Base-by-base conservation (phyloP, 2,888 invertebrate genomes). In the Rosalia funebris region DNA sequence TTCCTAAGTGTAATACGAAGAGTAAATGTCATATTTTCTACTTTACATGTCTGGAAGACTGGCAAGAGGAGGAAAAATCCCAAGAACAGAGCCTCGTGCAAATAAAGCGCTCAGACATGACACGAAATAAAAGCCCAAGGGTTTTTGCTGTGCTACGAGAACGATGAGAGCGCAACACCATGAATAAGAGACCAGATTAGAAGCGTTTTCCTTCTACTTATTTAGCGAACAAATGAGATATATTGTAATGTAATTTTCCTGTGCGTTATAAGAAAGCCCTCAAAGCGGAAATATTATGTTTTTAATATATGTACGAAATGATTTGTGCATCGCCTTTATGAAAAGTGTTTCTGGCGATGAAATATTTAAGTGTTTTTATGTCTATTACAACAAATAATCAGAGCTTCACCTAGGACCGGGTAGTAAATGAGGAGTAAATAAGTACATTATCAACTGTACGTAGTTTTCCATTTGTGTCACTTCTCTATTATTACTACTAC, bases 1-100 rank as follows among this genome's bases (percentile, higher is more conserved):
- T 60, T 56, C 54, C 55, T 57, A 17, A 50, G 56, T 65, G 52
- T 68, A 71, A 71, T 67, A 57, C 71, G 57, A 65, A 69, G 56
- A 63, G 69, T 67, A 71, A 70, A 71, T 68, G 69, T 71, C 68
- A 71, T 72, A 71, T 71, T 71, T 72, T 67, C 69, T 69, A 59
- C 69, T 71, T 72, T 71, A 65, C 66, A 68, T 66, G 71, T 66
- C 66, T 68, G 57, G 59, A 61, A 59, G 63, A 50, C 54, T 63
- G 58, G 58, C 60, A 47, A 59, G 66, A 62, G 50, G 59, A 62
- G 60, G 67, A 64, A 68, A 70, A 68, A 68, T 56, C 59, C 53
- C 39, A 56, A 48, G 52, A 64, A 55, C 41, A 42, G 59, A 44
- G 57, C 57, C 47, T 47, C 50, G 55, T 54, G 65, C 60, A 70